phyloP scores from a whole-genome alignment of 2,888 invertebrate species.

The Tipula confusa region DNA sequence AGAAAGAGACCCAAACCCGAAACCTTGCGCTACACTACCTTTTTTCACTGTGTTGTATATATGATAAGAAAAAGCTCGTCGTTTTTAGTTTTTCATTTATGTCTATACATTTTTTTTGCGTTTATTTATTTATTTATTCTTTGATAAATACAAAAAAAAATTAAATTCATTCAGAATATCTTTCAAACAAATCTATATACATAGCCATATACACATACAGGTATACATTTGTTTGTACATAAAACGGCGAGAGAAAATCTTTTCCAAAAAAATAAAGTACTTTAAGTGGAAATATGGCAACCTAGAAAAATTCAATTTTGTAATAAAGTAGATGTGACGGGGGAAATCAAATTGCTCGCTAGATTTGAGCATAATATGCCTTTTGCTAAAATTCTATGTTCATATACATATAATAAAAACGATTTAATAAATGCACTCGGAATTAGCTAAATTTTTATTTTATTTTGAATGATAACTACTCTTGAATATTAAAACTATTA shows the following conservation, averaged over 20 bases:
- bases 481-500: neutral
- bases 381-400: neutral
- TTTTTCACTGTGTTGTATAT: neutral
- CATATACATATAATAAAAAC: neutral
- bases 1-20: neutral
- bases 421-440: neutral
- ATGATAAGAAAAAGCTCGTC: conserved; percentile 7
- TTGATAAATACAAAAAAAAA: neutral
- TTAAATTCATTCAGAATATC: conserved; percentile 4
- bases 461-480: neutral
- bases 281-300: neutral
- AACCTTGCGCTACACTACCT: neutral
- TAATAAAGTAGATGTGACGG: neutral
- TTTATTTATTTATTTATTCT: neutral
- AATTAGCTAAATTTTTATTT: neutral
- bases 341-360: neutral
- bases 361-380: neutral
- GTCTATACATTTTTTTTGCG: neutral
- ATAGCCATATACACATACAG: neutral
- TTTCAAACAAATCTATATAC: neutral
- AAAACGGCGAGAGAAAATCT: neutral
- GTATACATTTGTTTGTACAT: neutral
- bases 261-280: neutral
- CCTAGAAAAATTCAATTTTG: neutral
- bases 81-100: conserved; percentile 1